Base-by-base conservation (phyloP, 2,113 vertebrate species). In the Gnathonemus echidnorhynchus region DNA sequence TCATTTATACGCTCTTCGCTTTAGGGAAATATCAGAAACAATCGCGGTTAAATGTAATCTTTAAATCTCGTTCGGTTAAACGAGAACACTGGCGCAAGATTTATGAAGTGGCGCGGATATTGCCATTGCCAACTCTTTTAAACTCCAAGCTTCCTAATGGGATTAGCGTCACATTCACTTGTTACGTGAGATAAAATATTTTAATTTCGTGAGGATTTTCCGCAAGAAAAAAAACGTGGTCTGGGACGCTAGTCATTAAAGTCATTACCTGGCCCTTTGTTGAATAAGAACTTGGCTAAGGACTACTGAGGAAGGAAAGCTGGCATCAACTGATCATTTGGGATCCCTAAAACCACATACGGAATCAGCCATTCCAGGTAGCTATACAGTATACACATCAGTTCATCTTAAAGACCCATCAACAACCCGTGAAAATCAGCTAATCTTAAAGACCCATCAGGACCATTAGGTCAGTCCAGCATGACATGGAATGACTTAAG, bases 171-270 rank as follows among this genome's bases (percentile, higher is more conserved):
- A 74, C 17, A 86, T 86, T 27, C 84, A 13, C 46, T 86, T 86
- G 46, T 86, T 86, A 48, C 45, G 45, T 50, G 42, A 50, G 84
- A 86, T 86, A 86, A 21, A 86, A 49, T 86, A 27, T 80, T 80
- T 80, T 39, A 80, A 80, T 80, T 80, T 80, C 35, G 45, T 27
- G 48, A 13, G 11, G 9, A n/a, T 45, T 48, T 49, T 86, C 93
- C 90, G 93, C 90, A 80, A 88, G 92, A 92, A 93, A 93, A 93
- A 92, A 86, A 89, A 93, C 92, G 53, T 89, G 92, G 93, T 19
- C 70, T 39, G 70, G 70, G 31, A 80, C 74, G 39, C 74, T 39
- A 80, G 74, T 80, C 74, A 42, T 80, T 80, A 80, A 42, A 80
- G 74, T 80, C 15, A 80, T 42, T 80, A 19, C 31, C 74, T 35